Evolutionary conservation across 2,113 vertebrate species (phyloP).

Genomic region (Thomomys bottae): DNA sequence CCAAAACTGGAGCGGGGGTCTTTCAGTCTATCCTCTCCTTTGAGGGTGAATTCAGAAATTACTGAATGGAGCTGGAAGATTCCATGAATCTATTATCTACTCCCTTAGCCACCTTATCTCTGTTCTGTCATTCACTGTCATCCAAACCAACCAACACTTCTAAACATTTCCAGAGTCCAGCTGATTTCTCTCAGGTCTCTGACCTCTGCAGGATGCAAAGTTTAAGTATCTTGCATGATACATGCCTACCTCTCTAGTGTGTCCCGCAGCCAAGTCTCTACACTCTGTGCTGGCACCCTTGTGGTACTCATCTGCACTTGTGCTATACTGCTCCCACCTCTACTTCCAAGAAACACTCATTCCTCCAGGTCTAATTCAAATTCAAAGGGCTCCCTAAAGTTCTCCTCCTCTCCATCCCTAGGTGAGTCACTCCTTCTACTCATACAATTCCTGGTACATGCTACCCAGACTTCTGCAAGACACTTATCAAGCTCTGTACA

Average conservation of each 20-base stretch:
- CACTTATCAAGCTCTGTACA: neutral
- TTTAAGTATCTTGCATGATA: neutral
- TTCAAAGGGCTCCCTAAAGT: neutral
- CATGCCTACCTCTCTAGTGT: neutral
- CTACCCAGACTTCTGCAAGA: neutral
- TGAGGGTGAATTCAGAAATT: neutral
- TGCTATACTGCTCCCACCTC: neutral
- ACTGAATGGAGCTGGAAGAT: neutral
- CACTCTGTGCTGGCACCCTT: neutral
- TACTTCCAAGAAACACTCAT: neutral
- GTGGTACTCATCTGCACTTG: neutral
- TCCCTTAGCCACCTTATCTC: neutral
- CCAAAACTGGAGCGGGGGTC: neutral
- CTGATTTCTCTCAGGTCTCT: neutral
- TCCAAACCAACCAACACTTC: slow-evolving; percentile 29
- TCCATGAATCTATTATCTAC: slow-evolving; percentile 20
- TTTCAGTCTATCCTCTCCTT: neutral
- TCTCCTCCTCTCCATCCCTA: neutral
- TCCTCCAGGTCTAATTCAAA: slow-evolving; percentile 1
- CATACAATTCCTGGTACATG: neutral
- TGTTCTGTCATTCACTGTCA: neutral
- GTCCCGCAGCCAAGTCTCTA: neutral
- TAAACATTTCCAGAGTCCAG: slow-evolving; percentile 22
- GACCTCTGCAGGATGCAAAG: neutral
- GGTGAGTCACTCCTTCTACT: neutral